These are phyloP conservation scores for Drosophila nannoptera DNA, from an alignment of 1,140 invertebrate species.

Conservation along the genomic window DNA sequence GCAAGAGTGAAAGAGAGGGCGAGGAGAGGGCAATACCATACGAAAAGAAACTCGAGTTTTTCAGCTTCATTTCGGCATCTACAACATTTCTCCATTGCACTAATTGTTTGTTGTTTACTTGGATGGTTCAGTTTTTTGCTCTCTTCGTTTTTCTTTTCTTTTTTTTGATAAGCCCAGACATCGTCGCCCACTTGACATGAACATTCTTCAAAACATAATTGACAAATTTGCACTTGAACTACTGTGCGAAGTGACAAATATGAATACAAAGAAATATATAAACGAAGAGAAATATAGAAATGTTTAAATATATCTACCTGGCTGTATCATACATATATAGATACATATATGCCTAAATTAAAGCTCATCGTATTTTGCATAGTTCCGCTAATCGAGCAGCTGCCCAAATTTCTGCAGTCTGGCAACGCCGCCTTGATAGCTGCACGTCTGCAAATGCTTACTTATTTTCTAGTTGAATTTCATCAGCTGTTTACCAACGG, in stretches of 20 bases:
- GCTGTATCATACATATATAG: too few relatives aligned
- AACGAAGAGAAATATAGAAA: too few relatives aligned
- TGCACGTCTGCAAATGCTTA: too few relatives aligned
- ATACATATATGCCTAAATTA: not conserved
- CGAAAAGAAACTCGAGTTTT: constrained; percentile 30
- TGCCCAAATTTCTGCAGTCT: too few relatives aligned
- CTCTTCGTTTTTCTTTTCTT: constrained; percentile 13
- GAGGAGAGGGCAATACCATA: constrained; percentile 8
- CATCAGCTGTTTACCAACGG: not conserved
- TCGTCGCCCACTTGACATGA: constrained; percentile 51
- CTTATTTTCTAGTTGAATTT: not conserved
- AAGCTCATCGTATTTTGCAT: not conserved
- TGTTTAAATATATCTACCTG: too few relatives aligned
- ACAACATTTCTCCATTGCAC: constrained; percentile 66
- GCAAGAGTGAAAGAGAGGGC: not conserved
- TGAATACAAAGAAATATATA: not conserved
- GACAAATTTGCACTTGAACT: constrained; percentile 76
- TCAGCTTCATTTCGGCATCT: constrained; percentile 10
- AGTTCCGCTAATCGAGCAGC: too few relatives aligned
- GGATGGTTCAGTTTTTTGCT: constrained; percentile 23
- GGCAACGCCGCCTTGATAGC: too few relatives aligned
- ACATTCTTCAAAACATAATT: constrained; percentile 58
- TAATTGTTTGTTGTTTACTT: constrained; percentile 68
- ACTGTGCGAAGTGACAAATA: constrained; percentile 46
- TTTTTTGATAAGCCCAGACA: constrained; percentile 48